Base-by-base conservation (phyloP, 2,797 vertebrate species). In the Acrossocheilus fasciatus region DNA sequence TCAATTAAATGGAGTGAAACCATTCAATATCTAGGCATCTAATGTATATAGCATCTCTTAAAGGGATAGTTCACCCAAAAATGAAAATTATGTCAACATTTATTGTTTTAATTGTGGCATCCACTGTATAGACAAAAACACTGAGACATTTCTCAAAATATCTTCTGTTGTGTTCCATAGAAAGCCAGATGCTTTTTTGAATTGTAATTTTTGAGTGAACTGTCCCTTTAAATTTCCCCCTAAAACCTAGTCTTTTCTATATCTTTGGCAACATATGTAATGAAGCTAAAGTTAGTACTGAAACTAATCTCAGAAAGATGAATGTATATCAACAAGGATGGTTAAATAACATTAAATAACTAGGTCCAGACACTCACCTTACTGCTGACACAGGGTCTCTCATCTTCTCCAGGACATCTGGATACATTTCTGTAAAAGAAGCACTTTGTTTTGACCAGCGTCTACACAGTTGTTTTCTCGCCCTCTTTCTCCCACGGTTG, bases 401-500 rank as follows among this genome's bases (percentile, higher is more conserved):
- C 47, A 39, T 76, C 43, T 43, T 74, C 77, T 54, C 52, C 54
- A 78, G 80, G 83, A 82, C 87, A 81, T 87, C 88, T 80, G 88
- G 20, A 82, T 41, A 83, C 26, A 64, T 84, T 80, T 72, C 84
- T 89, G 88, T 83, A 79, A 75, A 89, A 64, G 66, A 88, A 88
- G 62, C 66, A 78, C 80, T 83, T 69, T 79, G 43, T 23, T 90
- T 82, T 92, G 81, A 87, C 6, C 15, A 82, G 88, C 52, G 72
- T 89, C 76, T 73, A 36, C 50, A 41, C 68, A 43, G 66, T 82
- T 82, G 36, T 72, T 73, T 84, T 88, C 73, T 83, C 43, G 3
- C 41, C 43, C 74, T 83, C 66, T 79, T 74, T 41, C 79, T 89
- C 87, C 90, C 82, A 78, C 52, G 82, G 84, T 89, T 90, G 87